Percentiles rank a stretch among this genome's conserved stretches.
Evolutionary conservation across 2,888 invertebrate genomes (phyloP).

Genomic region (Chydorus sphaericus): DNA sequence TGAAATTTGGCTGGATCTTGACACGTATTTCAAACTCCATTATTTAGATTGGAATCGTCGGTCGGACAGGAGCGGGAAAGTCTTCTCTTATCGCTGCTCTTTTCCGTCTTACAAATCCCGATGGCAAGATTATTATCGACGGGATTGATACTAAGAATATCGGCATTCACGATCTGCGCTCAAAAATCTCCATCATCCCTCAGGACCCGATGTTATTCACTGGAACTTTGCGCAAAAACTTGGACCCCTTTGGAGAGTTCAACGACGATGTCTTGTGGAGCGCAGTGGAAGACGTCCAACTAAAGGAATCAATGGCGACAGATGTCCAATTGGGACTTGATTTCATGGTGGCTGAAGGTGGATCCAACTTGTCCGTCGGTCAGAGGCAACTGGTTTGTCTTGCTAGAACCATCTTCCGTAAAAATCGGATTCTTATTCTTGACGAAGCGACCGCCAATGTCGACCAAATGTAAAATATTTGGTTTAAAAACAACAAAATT

Average conservation of each 20-base stretch:
- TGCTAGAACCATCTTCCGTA: conserved; percentile 69
- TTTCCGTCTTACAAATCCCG: conserved; percentile 31
- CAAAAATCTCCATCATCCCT: conserved; percentile 77
- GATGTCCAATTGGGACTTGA: conserved; percentile 38
- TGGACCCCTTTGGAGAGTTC: conserved; percentile 75
- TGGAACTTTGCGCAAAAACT: conserved; percentile 70
- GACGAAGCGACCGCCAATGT: conserved; percentile 94
- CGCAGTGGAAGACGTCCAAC: conserved; percentile 53
- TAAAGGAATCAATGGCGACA: conserved; percentile 29
- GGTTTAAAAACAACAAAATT: too few species aligned
- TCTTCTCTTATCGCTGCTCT: conserved; percentile 32
- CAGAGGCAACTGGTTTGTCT: conserved; percentile 80
- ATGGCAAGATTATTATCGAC: conserved; percentile 31
- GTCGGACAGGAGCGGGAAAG: conserved; percentile 28
- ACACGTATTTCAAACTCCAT: too few species aligned
- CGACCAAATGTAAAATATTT: conserved; percentile 49
- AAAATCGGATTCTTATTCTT: conserved; percentile 67
- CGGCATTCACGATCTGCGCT: conserved; percentile 51
- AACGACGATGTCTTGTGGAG: conserved; percentile 65
- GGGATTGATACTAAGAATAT: conserved; percentile 29
- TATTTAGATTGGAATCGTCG: conserved; percentile 20
- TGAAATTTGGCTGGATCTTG: neutral
- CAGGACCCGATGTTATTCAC: conserved; percentile 82
- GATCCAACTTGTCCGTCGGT: conserved; percentile 73
- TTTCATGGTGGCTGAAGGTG: conserved; percentile 42